Evolutionary conservation across 2,113 vertebrate genomes (phyloP).

Genomic region (Okapia johnstoni): DNA sequence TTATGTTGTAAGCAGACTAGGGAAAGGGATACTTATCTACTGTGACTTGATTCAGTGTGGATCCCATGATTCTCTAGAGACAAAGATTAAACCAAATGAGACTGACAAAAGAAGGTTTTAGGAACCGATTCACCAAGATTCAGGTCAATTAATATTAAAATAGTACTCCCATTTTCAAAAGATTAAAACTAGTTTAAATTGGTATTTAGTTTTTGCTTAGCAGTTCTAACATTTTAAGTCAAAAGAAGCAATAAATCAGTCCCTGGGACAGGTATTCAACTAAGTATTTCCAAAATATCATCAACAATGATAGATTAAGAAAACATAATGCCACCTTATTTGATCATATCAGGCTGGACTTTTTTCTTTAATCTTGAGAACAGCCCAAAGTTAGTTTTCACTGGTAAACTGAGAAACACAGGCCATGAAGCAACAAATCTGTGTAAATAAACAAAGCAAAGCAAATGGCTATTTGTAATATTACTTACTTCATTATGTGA

Average conservation of each 20-base stretch:
- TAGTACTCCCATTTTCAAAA: neutral
- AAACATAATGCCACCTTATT: conserved; percentile 14
- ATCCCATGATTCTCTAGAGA: neutral
- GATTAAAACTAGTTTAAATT: neutral
- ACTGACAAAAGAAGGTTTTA: neutral
- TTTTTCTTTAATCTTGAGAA: neutral
- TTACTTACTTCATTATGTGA: conserved; percentile 49
- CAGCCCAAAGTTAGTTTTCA: neutral
- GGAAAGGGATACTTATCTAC: neutral
- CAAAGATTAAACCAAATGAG: neutral
- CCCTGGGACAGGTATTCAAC: neutral
- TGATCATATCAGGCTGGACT: neutral
- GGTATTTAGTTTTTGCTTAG: neutral
- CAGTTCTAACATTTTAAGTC: neutral
- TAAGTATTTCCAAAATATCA: conserved; percentile 20
- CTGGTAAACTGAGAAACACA: neutral
- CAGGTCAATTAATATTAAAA: neutral
- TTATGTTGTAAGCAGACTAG: neutral
- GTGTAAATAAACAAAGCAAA: conserved; percentile 29
- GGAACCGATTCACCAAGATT: neutral
- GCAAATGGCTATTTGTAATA: neutral
- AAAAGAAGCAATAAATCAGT: conserved; percentile 30
- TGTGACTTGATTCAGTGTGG: neutral
- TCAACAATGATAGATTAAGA: neutral
- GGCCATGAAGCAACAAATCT: neutral